Conservation (phyloP, 2,888 invertebrate species). For the Spialia ferax region DNA sequence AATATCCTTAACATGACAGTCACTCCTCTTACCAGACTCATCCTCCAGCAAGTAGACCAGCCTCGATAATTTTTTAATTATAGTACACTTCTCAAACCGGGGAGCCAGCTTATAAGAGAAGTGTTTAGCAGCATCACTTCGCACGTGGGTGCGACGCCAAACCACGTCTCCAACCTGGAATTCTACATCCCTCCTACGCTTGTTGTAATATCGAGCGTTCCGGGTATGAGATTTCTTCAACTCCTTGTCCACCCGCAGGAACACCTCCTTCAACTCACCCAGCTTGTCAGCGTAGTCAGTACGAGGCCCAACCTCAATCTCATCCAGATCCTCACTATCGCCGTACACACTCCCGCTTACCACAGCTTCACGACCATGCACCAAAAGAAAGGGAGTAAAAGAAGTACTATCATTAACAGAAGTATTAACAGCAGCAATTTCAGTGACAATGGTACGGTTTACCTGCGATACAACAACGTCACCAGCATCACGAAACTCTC, state of each 20-base stretch:
- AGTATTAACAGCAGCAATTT: slow-evolving; percentile 13
- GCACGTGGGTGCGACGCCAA: slow-evolving; percentile 29
- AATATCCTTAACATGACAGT: slow-evolving; percentile 12
- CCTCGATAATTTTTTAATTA: slow-evolving; percentile 48
- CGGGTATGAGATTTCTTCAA: slow-evolving; percentile 43
- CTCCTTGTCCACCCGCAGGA: slow-evolving; percentile 42
- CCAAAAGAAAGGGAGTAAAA: slow-evolving; percentile 6
- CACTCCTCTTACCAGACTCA: neutral
- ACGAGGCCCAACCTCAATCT: slow-evolving; percentile 39
- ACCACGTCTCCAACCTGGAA: slow-evolving; percentile 48
- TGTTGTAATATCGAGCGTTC: slow-evolving; percentile 45
- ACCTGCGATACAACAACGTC: neutral
- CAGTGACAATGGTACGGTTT: too few species aligned
- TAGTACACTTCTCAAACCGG: slow-evolving; percentile 35
- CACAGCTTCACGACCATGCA: slow-evolving; percentile 7
- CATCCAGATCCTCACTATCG: neutral
- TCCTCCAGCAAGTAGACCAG: slow-evolving; percentile 42
- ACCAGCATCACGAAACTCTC: neutral
- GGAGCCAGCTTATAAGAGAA: slow-evolving; percentile 40
- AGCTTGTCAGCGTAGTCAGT: slow-evolving; percentile 44
- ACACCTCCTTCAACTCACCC: slow-evolving; percentile 40
- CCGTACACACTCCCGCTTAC: neutral
- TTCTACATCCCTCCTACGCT: slow-evolving; percentile 40
- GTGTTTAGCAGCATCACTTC: slow-evolving; percentile 34
- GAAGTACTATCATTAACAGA: slow-evolving; percentile 8